Base-by-base conservation (phyloP, 2,888 invertebrate genomes). In the Sinohyriopsis cumingii region DNA sequence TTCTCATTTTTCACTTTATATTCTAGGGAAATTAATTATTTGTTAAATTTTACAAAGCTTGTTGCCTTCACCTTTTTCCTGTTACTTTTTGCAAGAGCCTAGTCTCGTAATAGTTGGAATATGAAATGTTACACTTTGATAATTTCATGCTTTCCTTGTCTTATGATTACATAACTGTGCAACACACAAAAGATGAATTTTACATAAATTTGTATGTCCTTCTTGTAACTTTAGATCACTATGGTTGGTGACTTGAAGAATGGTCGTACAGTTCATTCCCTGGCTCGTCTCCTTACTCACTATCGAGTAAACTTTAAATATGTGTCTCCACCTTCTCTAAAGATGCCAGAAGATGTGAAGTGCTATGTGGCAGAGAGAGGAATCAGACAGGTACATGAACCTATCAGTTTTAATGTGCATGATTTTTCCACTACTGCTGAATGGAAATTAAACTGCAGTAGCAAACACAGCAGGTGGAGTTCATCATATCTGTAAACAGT, bases 211-310 rank as follows among this genome's bases (percentile, higher is more conserved):
- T 45, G 1, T 12, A 54, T 55, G 15, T 33, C n/a, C 53, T 60
- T 45, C 45, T 15, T 45, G 45, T 45, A 45, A 45, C 45, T 75
- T 6, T 80, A 91, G 91, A 97, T 99, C 67, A 99, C 99, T 0
- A 94, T 99, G 94, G 98, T 99, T 25, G 99, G 99, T 7, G 99
- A 99, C 90, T 92, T 99, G 81, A 98, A 97, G 90, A 95, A 99
- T 90, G 99, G 99, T 0, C 93, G 99, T 56, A 99, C 99, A 3
- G 99, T 99, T 0, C 99, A 99, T 91, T 99, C 99, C 0, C 91
- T 99, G 71, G 98, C 98, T 7, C 93, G 96, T 76, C 92, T 99
- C 18, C 91, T 99, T 68, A 98, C 98, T 0, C 91, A 97, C 55
- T 99, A 99, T 91, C 95, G 96, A 88, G 96, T 99, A 0, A 95